These are phyloP conservation scores for Rhabdomys pumilio DNA, from an alignment of 2,797 vertebrate genomes.

Conservation along the genomic window DNA sequence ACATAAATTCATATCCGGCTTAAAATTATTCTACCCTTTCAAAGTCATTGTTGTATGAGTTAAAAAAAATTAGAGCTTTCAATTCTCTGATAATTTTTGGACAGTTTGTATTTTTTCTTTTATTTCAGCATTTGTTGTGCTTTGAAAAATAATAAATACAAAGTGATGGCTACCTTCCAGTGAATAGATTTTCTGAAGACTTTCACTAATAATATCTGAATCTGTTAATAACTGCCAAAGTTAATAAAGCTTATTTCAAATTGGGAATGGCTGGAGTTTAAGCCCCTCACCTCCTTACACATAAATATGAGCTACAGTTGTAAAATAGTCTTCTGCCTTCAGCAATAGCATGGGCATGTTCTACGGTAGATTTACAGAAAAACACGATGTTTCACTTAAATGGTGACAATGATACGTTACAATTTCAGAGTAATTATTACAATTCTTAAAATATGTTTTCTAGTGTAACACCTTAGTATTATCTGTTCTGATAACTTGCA, in stretches of 20 bases:
- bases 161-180: not conserved
- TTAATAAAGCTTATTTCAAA: not conserved
- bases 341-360: not conserved
- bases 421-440: not conserved
- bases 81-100: not conserved
- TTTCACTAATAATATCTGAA: not conserved
- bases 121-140: not conserved
- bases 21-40: not conserved
- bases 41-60: constrained; percentile 21
- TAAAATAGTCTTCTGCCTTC: not conserved
- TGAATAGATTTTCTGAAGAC: not conserved
- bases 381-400: not conserved
- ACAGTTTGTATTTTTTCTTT: not conserved
- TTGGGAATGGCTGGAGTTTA: not conserved
- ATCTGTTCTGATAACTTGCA: not conserved
- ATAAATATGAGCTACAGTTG: not conserved
- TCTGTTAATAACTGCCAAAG: not conserved
- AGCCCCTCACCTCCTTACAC: not conserved
- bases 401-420: constrained; percentile 25
- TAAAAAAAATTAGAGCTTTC: not conserved
- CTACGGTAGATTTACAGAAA: not conserved
- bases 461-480: not conserved
- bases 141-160: constrained; percentile 17
- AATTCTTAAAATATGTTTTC: constrained; percentile 13
- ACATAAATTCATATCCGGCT: constrained; percentile 22